A percentile compares a stretch with the other conserved stretches of the same genome.
Evolutionary conservation across 2,797 vertebrate genomes (phyloP).

Genomic region (Bradypodion pumilum): DNA sequence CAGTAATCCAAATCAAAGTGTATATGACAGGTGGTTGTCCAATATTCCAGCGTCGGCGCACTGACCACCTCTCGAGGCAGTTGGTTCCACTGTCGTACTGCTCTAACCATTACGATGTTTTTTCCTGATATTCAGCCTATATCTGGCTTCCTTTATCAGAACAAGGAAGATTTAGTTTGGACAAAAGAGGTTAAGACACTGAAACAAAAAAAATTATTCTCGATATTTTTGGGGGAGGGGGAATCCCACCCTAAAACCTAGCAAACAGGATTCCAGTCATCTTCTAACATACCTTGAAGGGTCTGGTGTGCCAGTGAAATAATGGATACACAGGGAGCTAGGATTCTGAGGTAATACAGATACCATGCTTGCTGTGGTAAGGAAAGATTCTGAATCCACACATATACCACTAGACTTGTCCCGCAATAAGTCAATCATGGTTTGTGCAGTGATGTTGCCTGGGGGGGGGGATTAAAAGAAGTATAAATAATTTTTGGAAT

Average conservation of each 20-base stretch:
- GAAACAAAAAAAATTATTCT: neutral
- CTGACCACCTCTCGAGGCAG: too few species aligned
- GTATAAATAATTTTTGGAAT: neutral
- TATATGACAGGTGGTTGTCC: too few species aligned
- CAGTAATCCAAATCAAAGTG: too few species aligned
- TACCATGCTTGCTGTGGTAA: slow-evolving; percentile 80
- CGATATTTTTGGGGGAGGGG: neutral
- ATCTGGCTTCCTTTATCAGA: too few species aligned
- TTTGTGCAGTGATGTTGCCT: slow-evolving; percentile 78
- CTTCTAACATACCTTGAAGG: slow-evolving; percentile 75
- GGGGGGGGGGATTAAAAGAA: neutral
- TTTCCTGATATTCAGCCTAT: too few species aligned
- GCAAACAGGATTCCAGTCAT: neutral
- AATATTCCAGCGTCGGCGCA: too few species aligned
- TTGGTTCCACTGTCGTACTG: too few species aligned
- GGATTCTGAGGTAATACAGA: slow-evolving; percentile 78
- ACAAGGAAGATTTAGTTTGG: neutral
- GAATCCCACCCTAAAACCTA: neutral
- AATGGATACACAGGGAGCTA: slow-evolving; percentile 78
- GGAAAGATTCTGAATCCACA: slow-evolving; percentile 78
- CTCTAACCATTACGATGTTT: too few species aligned
- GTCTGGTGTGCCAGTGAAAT: slow-evolving; percentile 82
- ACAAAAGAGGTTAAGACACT: neutral
- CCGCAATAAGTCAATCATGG: slow-evolving; percentile 78
- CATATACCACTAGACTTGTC: slow-evolving; percentile 77